phyloP scores from a whole-genome alignment of 1,140 invertebrate species.

The Acromyrmex echinatior region DNA sequence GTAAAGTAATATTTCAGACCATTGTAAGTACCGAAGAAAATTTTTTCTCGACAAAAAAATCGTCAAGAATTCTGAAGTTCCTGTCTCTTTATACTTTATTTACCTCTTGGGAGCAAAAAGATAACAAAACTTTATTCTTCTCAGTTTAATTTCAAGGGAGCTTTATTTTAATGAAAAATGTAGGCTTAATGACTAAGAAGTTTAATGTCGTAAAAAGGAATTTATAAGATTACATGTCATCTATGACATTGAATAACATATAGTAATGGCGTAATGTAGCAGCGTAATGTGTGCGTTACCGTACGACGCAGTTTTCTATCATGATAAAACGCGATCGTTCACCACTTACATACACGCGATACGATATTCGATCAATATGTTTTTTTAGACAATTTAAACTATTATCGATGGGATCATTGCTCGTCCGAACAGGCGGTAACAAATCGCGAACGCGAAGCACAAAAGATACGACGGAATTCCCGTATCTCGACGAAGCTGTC shows the following conservation, averaged over 20 bases:
- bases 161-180: too few species aligned
- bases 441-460: slow-evolving; percentile 35
- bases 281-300: slow-evolving; percentile 13
- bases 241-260: not conserved
- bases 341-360: not conserved
- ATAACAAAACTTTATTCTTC: too few species aligned
- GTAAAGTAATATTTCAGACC: too few species aligned
- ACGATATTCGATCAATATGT: slow-evolving; percentile 38
- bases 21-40: too few species aligned
- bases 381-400: slow-evolving; percentile 40
- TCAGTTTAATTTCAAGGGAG: too few species aligned
- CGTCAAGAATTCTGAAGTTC: too few species aligned
- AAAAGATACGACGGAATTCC: not conserved
- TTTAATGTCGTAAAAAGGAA: not conserved
- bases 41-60: too few species aligned
- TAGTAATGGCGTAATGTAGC: slow-evolving; percentile 26
- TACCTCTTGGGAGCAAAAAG: too few species aligned
- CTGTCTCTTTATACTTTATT: too few species aligned
- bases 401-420: not conserved
- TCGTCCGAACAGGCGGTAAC: not conserved
- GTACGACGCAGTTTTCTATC: not conserved
- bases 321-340: not conserved
- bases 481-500: slow-evolving; percentile 12
- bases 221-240: not conserved
- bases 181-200: too few species aligned